Conservation (phyloP, 2,888 invertebrate genomes). For the Lepidocyrtoides sp. region DNA sequence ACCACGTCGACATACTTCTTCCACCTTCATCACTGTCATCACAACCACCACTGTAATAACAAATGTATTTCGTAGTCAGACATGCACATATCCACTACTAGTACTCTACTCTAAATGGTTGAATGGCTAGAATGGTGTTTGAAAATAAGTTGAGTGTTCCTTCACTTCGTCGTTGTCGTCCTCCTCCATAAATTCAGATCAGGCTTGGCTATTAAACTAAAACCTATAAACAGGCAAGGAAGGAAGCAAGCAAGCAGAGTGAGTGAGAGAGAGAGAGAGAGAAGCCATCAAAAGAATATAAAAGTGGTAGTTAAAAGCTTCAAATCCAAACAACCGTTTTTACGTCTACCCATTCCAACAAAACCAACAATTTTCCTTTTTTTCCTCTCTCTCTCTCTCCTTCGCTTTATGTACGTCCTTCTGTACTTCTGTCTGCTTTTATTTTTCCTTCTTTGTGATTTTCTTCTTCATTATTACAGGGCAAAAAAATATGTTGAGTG, state of each 20-base stretch:
- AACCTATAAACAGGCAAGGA: constrained; percentile 73
- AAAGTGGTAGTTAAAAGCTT: constrained; percentile 80
- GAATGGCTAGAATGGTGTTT: constrained; percentile 35
- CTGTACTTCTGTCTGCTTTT: constrained; percentile 6
- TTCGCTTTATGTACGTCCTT: constrained; percentile 1
- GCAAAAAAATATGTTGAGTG: constrained; percentile 61
- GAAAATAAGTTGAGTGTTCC: constrained; percentile 7
- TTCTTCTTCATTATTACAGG: constrained; percentile 63
- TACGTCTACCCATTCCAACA: constrained; percentile 69
- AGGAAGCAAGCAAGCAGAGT: background rate
- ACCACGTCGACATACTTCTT: constrained; percentile 17
- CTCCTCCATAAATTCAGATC: constrained; percentile 76
- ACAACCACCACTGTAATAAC: background rate
- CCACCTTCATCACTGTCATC: constrained; percentile 23
- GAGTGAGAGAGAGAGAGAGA: constrained; percentile 48
- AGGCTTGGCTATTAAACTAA: constrained; percentile 76
- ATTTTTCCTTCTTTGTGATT: constrained; percentile 64
- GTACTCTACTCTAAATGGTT: background rate
- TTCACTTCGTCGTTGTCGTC: background rate
- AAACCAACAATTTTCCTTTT: constrained; percentile 76
- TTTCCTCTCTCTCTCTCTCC: constrained; percentile 24
- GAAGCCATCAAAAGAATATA: constrained; percentile 76
- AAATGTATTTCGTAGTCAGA: constrained; percentile 22
- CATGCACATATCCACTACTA: background rate
- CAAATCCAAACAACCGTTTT: constrained; percentile 79